Base-by-base conservation (phyloP, 2,113 vertebrate genomes). In the Bos indicus region DNA sequence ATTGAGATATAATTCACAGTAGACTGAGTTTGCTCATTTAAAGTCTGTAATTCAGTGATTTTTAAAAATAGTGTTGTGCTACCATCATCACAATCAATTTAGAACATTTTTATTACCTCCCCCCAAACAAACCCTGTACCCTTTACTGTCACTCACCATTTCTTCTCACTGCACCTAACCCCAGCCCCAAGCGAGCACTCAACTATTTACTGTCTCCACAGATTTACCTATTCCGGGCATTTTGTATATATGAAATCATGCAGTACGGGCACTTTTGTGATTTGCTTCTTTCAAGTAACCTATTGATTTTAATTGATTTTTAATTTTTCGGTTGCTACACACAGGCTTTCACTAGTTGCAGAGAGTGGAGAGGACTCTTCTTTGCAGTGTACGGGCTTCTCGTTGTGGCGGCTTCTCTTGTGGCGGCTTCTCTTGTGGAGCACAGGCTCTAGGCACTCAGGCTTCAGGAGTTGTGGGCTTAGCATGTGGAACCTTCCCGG, bases 41-140 rank as follows among this genome's bases (percentile, higher is more conserved):
- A 74, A 28, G 46, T 4, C 4, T 14, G 3, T 21, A 26, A 13
- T 51, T 78, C 12, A 33, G 0, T 77, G 6, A 2, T 78, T 52
- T 83, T 52, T 83, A 1, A 15, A 30, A 64, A n/a, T 26, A 48
- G 8, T 81, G 9, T 40, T 36, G n/a, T 91, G 30, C 16, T 5
- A 4, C 51, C 85, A 62, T 77, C 14, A 11, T 33, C 36, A 25
- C 16, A 28, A 2, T 36, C 62, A 56, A 40, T 89, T 74, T 64
- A 54, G 52, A 78, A 23, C 43, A n/a, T 51, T 62, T 14, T 77
- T 36, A 23, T 74, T 51, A 40, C 13, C 59, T 12, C 33, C 14
- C 23, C 36, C 2, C 6, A 28, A n/a, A 57, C 51, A 67, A 90
- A 40, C 33, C 26, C 33, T 71, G 12, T 43, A 25, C 3, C 33